These are phyloP conservation scores for Lochmaea capreae DNA, from an alignment of 2,888 invertebrate genomes.

Conservation along the genomic window DNA sequence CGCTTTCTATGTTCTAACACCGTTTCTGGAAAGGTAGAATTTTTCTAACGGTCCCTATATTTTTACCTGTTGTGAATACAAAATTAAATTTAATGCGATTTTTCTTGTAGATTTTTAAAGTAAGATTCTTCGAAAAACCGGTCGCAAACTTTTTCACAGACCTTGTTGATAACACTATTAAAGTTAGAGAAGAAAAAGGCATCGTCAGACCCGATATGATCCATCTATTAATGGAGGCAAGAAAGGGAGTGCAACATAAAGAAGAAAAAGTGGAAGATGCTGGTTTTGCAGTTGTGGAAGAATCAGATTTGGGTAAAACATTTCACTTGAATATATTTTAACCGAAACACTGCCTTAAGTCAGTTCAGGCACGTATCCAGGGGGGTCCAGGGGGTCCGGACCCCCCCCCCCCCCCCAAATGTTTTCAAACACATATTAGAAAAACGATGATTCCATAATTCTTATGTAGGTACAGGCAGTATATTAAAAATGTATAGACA, in stretches of 20 bases:
- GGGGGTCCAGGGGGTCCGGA: too few relatives aligned
- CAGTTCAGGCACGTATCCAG: too few relatives aligned
- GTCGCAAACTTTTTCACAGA: slow-evolving; percentile 48
- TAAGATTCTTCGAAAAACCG: slow-evolving; percentile 46
- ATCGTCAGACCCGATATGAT: slow-evolving; percentile 71
- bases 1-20: too few relatives aligned
- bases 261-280: slow-evolving; percentile 44
- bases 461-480: too few relatives aligned
- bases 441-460: too few relatives aligned
- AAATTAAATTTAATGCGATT: not conserved
- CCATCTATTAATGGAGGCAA: slow-evolving; percentile 68
- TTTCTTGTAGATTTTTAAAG: slow-evolving; percentile 45
- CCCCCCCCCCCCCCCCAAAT: too few relatives aligned
- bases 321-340: not conserved
- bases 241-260: slow-evolving; percentile 50
- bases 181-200: slow-evolving; percentile 64
- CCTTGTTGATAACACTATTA: slow-evolving; percentile 62
- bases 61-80: not conserved
- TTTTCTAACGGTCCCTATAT: too few relatives aligned
- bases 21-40: too few relatives aligned
- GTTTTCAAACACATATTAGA: too few relatives aligned
- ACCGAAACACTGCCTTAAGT: too few relatives aligned
- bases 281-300: slow-evolving; percentile 52
- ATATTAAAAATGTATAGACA: too few relatives aligned
- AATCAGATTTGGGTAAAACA: slow-evolving; percentile 31